Base-by-base conservation (phyloP, 2,113 vertebrate species). In the Ceuthmochares aereus region DNA sequence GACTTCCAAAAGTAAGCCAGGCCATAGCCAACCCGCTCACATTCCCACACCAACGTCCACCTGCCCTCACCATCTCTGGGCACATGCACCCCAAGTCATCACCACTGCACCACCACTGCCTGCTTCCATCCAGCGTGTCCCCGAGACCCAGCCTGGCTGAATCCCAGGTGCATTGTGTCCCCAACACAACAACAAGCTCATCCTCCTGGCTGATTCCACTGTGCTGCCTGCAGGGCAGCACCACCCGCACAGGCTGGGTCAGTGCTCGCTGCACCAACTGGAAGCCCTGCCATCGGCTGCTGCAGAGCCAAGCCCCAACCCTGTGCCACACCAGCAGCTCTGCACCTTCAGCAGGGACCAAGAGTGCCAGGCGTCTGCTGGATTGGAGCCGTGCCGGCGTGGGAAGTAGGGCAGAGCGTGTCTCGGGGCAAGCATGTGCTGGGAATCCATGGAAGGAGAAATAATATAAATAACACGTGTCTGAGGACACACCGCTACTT, bases 291-390 rank as follows among this genome's bases (percentile, higher is more conserved):
- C 52, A 68, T 17, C 62, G 55, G 70, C 40, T 63, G n/a, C 67
- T 1, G 4, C 32, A 69, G 55, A 86, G 62, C 54, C 19, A 13
- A 70, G 22, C 30, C 25, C 18, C 2, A 2, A 36, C 19, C 56
- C 58, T 0, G 0, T 36, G 13, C 23, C 60, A 37, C 2, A 2
- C 17, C 1, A 2, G 45, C 36, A 81, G 29, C 58, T 12, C 42
- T 7, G 21, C 14, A 47, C 25, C 14, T 51, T 29, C 45, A 64
- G 55, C 9, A 14, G 36, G 36, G 47, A 25, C 14, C 4, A 13
- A 55, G 47, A 7, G 70, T 45, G 34, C 47, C 10, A 18, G 17
- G 9, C 6, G 12, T 25, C 23, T 47, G 58, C 63, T 2, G 1
- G 52, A 27, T 5, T 16, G 8, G 66, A 85, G 14, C 45, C 20